These are phyloP conservation scores for Stomorhina lunata DNA, from an alignment of 2,888 invertebrate genomes.

Conservation along the genomic window DNA sequence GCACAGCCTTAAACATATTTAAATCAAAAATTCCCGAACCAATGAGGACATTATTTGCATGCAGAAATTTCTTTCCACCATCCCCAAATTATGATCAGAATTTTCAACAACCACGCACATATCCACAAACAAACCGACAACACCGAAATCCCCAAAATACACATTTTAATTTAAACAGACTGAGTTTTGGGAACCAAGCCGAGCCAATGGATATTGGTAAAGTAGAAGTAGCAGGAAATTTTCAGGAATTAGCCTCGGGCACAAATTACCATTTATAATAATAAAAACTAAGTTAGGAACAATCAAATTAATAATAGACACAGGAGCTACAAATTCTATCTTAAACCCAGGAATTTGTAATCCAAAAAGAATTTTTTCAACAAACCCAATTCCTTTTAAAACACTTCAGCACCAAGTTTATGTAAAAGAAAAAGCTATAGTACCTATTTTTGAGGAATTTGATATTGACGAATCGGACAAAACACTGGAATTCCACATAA, in stretches of 20 bases:
- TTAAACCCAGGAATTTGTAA: constrained; percentile 21
- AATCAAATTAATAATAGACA: background rate
- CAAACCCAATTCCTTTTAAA: background rate
- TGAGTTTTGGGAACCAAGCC: background rate
- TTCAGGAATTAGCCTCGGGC: background rate
- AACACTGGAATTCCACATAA: too few species aligned
- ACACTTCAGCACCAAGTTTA: background rate
- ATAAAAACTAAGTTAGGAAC: background rate
- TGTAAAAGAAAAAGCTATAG: constrained; percentile 31
- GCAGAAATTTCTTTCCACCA: too few species aligned
- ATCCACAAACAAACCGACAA: too few species aligned
- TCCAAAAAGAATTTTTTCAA: background rate
- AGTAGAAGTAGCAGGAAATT: background rate
- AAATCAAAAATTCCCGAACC: background rate
- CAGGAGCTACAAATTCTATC: background rate
- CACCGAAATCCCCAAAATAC: background rate
- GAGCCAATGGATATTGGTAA: background rate
- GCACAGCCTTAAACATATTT: constrained; percentile 46
- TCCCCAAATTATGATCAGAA: background rate
- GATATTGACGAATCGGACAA: too few species aligned
- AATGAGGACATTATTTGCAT: background rate
- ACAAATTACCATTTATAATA: background rate
- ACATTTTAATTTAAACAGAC: background rate
- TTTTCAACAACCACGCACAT: background rate
- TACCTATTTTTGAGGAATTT: constrained; percentile 44